Evolutionary conservation across 2,113 vertebrate species (phyloP), one percentile per base, ranked within the genome.

Genomic region (Scophthalmus maximus): DNA sequence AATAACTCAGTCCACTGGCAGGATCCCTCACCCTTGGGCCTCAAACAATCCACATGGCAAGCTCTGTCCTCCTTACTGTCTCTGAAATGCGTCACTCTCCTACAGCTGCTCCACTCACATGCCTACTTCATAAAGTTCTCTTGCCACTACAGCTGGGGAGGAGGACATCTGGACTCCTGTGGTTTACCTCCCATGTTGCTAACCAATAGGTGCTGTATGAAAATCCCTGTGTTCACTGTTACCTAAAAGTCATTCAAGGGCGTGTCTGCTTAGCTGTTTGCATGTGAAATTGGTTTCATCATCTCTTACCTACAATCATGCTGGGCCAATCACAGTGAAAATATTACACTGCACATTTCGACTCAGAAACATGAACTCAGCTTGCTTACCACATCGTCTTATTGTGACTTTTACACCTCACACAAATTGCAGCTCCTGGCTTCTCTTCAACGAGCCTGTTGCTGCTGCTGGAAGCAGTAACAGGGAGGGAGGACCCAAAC

Each of bases 161-260:
- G 8, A 73, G 46, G 23, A 66, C 84, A 67, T 73, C 60, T 74
- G 73, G 30, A 73, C 38, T 9, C 14, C 47, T 68, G 67, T 73
- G 67, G 76, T 73, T 85, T 75, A 71, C 66, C 70, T 61, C 61
- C 72, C 65, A 65, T 57, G 40, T 47, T 50, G 68, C 25, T 11
- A 30, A 60, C 63, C 34, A 60, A 73, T 61, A 73, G 40, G 52
- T 76, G 44, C 42, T 27, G 17, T 30, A 49, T 40, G 5, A 58
- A 52, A 58, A 61, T 25, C 52, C 25, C 18, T 57, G 30, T 62
- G 15, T 38, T 69, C 66, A 34, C n/a, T 73, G 27, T 64, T 44
- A 44, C 18, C 18, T 38, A 60, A 23, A 44, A 12, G 10, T 42
- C 25, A 50, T 51, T 70, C 3, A 10, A 51, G 61, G 70, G 53